Percentiles rank a stretch among this genome's conserved stretches.
Evolutionary conservation across 1,140 invertebrate species (phyloP).

Genomic region (Subanguina moxae): DNA sequence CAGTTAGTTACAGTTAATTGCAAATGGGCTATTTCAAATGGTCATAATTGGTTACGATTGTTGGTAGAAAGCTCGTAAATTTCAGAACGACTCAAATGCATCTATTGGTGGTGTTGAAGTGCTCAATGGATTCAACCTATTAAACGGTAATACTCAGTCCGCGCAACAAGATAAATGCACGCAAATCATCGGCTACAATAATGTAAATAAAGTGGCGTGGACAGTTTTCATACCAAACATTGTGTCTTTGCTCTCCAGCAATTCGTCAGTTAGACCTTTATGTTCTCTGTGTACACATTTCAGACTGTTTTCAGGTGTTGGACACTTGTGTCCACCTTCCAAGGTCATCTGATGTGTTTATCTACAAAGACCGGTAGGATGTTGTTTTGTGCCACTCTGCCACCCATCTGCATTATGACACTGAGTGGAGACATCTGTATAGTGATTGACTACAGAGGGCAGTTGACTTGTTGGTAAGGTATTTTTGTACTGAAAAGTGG

Average conservation of each 20-base stretch:
- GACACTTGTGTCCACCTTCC: slow-evolving; percentile 16
- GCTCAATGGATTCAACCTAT: slow-evolving; percentile 2
- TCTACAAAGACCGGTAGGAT: slow-evolving; percentile 17
- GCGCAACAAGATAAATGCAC: neutral
- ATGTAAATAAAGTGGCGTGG: neutral
- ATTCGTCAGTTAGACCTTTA: neutral
- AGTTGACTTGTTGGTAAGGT: neutral
- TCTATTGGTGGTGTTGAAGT: slow-evolving; percentile 12
- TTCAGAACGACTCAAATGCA: slow-evolving; percentile 1
- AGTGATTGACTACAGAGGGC: neutral
- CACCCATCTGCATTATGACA: slow-evolving; percentile 7
- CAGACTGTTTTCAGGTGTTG: slow-evolving; percentile 8
- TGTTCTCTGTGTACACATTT: neutral
- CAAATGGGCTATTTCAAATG: no score
- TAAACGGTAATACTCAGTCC: neutral
- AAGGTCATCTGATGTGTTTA: slow-evolving; percentile 19
- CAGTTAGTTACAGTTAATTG: no score
- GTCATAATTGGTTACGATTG: no score
- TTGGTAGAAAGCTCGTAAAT: no score
- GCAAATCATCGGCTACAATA: slow-evolving; percentile 2
- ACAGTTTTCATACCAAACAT: neutral
- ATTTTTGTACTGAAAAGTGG: no score
- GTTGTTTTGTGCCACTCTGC: slow-evolving; percentile 7
- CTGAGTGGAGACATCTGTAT: slow-evolving; percentile 11
- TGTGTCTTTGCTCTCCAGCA: slow-evolving; percentile 5